Conservation (phyloP, 2,797 vertebrate species). For the Sebastolobus altivelis region DNA sequence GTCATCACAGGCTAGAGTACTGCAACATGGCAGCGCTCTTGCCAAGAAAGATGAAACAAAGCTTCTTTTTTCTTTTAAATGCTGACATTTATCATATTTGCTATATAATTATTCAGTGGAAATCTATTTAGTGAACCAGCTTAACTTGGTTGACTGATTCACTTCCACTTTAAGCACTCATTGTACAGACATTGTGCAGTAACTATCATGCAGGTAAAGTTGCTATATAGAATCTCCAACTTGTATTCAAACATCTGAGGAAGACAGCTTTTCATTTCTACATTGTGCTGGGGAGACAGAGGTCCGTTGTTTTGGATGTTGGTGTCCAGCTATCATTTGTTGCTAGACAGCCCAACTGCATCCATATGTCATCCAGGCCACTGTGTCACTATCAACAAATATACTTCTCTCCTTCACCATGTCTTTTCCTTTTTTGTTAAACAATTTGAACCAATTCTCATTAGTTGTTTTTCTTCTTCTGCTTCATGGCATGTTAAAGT, state of each 20-base stretch:
- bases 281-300: slow-evolving; percentile 14
- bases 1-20: too few species aligned
- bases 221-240: slow-evolving; percentile 4
- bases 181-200: slow-evolving; percentile 4
- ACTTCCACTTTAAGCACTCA: background rate
- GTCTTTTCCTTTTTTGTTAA: slow-evolving; percentile 74
- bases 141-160: too few species aligned
- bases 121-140: too few species aligned
- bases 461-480: slow-evolving; percentile 81
- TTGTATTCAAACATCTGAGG: slow-evolving; percentile 5
- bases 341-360: slow-evolving; percentile 36
- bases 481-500: slow-evolving; percentile 85
- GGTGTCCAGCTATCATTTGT: slow-evolving; percentile 30
- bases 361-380: slow-evolving; percentile 67
- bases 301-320: slow-evolving; percentile 18
- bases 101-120: too few species aligned
- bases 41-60: too few species aligned
- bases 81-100: too few species aligned
- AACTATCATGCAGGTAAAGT: background rate
- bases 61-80: too few species aligned
- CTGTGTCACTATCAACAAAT: slow-evolving; percentile 57
- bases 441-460: slow-evolving; percentile 73
- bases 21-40: too few species aligned
- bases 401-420: slow-evolving; percentile 63
- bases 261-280: slow-evolving; percentile 10